Base-by-base conservation (phyloP, 2,113 vertebrate species). In the Etheostoma cragini region DNA sequence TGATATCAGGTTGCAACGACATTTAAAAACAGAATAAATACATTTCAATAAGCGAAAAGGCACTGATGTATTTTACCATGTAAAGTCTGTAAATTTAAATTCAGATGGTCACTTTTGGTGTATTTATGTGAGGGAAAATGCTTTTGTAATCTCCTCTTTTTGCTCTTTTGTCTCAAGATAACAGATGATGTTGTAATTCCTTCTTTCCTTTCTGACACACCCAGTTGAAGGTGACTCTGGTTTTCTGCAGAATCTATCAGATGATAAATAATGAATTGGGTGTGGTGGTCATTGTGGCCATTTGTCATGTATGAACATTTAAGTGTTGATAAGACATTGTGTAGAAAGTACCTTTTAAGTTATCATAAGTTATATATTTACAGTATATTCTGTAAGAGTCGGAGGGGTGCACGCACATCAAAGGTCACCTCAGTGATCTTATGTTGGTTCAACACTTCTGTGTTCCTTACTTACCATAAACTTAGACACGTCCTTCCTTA, bases 401-500 rank as follows among this genome's bases (percentile, higher is more conserved):
- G 7, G 0, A 65, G 30, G 52, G 3, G 5, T 42, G 15, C 38
- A 50, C 30, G 66, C 30, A 50, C 24, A 70, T 49, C n/a, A 57
- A 78, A 85, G 72, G 89, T 87, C 68, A 80, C 64, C 74, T 74
- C 4, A 30, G 42, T 24, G 54, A 38, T 13, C 33, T 30, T 35
- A 8, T 89, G 85, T 83, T 90, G 84, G 76, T 72, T 60, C 77
- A 88, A 86, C 82, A 83, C 11, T n/a, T 62, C 52, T 19, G 50
- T 46, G 47, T 42, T 33, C 71, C 66, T 62, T 22, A 62, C 52
- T 45, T 30, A 86, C 30, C 21, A 47, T 81, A 78, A 83, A 85
- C 82, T 24, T 22, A 64, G 10, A 74, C 50, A 24, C 6, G 50
- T 49, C 66, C 75, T 54, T 63, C 30, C 16, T 80, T 24, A 75